These are phyloP conservation scores for Automeris io DNA, from an alignment of 2,888 invertebrate species.

Conservation along the genomic window DNA sequence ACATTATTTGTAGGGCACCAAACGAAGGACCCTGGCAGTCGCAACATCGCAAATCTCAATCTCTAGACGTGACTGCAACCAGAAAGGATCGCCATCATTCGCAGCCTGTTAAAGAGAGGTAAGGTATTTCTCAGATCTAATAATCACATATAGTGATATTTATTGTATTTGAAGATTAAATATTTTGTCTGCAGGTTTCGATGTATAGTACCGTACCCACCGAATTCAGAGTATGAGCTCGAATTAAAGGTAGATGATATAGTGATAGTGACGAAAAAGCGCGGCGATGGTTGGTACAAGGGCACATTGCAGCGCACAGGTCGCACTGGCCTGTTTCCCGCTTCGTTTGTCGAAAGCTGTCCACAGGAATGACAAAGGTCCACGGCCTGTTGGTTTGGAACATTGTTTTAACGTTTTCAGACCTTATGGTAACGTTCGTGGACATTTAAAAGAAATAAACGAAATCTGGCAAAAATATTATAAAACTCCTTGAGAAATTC, in stretches of 20 bases:
- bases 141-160: neutral
- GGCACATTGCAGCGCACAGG: constrained; percentile 94
- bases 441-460: no score
- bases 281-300: constrained; percentile 97
- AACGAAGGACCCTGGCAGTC: constrained; percentile 59
- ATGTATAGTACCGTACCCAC: constrained; percentile 95
- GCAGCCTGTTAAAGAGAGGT: constrained; percentile 64
- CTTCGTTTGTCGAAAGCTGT: constrained; percentile 90
- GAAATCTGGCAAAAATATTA: no score
- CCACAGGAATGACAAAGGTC: constrained; percentile 44
- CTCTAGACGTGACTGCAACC: constrained; percentile 82
- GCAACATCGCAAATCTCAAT: constrained; percentile 88
- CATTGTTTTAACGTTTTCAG: constrained; percentile 29
- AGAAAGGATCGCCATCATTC: constrained; percentile 56
- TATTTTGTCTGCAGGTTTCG: constrained; percentile 79
- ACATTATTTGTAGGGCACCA: constrained; percentile 30
- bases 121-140: constrained; percentile 2
- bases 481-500: no score
- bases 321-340: constrained; percentile 95
- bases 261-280: constrained; percentile 92
- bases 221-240: constrained; percentile 94
- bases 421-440: no score
- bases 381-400: constrained; percentile 28
- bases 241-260: constrained; percentile 94
- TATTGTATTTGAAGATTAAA: neutral